Base-by-base conservation (phyloP, 1,140 invertebrate genomes). In the Sitodiplosis mosellana region DNA sequence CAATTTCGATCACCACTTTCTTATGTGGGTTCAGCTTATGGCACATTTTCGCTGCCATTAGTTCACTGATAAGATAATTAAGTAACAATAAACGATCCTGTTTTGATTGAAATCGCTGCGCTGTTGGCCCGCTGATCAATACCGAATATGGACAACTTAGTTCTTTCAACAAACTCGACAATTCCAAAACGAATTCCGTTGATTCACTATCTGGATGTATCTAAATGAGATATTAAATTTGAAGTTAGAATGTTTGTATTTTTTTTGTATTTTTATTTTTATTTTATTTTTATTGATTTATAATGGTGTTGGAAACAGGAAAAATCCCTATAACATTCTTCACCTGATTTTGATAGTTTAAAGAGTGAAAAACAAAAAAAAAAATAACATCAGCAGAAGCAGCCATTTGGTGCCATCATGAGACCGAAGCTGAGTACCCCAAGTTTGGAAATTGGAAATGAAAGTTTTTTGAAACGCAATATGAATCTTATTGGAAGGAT, bases 131-230 rank as follows among this genome's bases (percentile, higher is more conserved):
- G 47, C 63, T 64, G 6, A 71, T 74, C 38, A 91, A 61, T 46
- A 58, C 60, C 38, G 65, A 66, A 60, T 87, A 83, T 0, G 81
- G 79, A 65, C 85, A 90, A 34, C 77, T 78, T 52, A 87, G 62
- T 73, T 93, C 89, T 57, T 89, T 86, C 5, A 94, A 67, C 63
- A 92, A 83, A 10, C 84, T 79, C 59, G 84, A 90, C 15, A 92
- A 59, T 69, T 94, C 89, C 54, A 93, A 69, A 2, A 89, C 60
- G 68, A 91, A 91, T 11, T 80, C 74, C 51, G 75, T 78, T 2
- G 79, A 74, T 65, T 92, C 87, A 12, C 22, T 22, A 51, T 81
- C 80, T 2, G 75, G 61, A 66, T 79, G 79, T 2, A 89, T 76
- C 53, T 74, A 21, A 7, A 43, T 19, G 6, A 19, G n/a, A n/a